These are phyloP conservation scores for Neosilurus mollespiculum DNA, from an alignment of 2,797 vertebrate species.

Conservation along the genomic window DNA sequence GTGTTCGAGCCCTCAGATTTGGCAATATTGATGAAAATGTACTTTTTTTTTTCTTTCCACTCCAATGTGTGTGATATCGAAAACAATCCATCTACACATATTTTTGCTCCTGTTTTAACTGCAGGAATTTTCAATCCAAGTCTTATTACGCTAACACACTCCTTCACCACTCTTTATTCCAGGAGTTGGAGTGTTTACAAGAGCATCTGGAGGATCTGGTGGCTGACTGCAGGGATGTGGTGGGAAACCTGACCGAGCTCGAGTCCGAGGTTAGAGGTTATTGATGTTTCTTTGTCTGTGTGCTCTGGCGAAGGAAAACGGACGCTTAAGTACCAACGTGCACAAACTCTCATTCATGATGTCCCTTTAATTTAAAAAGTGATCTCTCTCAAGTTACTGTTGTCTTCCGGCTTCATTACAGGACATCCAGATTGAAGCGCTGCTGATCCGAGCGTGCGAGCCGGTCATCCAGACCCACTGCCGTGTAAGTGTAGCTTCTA, in stretches of 20 bases:
- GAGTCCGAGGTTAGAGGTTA: conserved; percentile 81
- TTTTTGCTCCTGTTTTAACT: background rate
- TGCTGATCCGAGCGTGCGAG: conserved; percentile 92
- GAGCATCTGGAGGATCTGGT: conserved; percentile 89
- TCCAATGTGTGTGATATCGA: background rate
- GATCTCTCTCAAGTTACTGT: background rate
- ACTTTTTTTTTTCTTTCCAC: too few species aligned
- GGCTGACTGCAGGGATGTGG: conserved; percentile 84
- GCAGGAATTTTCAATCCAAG: background rate
- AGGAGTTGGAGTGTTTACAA: conserved; percentile 90
- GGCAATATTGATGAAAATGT: background rate
- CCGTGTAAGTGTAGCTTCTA: conserved; percentile 77
- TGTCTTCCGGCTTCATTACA: conserved; percentile 56
- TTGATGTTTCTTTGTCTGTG: too few species aligned
- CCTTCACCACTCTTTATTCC: background rate
- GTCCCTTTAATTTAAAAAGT: background rate
- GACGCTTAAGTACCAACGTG: too few species aligned
- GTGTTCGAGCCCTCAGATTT: background rate
- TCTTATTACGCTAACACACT: background rate
- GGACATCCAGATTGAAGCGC: conserved; percentile 95
- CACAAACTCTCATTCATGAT: too few species aligned
- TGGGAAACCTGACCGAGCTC: conserved; percentile 90
- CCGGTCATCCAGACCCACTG: conserved; percentile 90
- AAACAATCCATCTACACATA: background rate
- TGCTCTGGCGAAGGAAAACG: background rate